Conservation (phyloP, 2,888 invertebrate species). For the Drepanosiphum platanoidis region DNA sequence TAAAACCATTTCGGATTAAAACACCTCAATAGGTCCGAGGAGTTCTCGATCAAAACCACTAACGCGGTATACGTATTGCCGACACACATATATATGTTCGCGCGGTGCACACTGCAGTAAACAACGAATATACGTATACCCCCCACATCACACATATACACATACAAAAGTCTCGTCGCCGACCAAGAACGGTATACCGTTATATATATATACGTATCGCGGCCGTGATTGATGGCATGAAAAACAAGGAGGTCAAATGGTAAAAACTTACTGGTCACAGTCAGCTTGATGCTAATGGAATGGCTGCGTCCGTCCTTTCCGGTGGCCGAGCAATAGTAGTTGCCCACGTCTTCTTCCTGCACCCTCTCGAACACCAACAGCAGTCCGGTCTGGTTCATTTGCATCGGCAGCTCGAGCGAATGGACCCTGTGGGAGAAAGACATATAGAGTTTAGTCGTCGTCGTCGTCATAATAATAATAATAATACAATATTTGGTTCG, state of each 20-base stretch:
- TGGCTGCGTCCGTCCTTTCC: background rate
- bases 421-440: constrained; percentile 45
- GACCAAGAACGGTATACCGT: background rate
- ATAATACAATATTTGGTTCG: background rate
- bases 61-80: background rate
- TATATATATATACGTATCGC: background rate
- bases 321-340: constrained; percentile 31
- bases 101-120: background rate
- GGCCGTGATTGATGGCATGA: background rate
- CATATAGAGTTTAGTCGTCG: too few relatives aligned
- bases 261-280: constrained; percentile 50
- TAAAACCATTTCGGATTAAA: constrained; percentile 5
- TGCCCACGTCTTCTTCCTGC: constrained; percentile 39
- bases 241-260: background rate
- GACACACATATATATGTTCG: background rate
- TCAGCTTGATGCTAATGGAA: constrained; percentile 39
- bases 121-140: background rate
- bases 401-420: constrained; percentile 8
- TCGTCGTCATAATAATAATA: background rate
- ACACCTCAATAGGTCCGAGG: background rate
- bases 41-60: background rate
- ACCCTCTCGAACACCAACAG: constrained; percentile 48
- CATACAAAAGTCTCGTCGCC: background rate
- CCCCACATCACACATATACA: background rate
- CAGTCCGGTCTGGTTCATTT: constrained; percentile 39